phyloP scores from a whole-genome alignment of 2,797 vertebrate genomes.

The Vultur gryphus region DNA sequence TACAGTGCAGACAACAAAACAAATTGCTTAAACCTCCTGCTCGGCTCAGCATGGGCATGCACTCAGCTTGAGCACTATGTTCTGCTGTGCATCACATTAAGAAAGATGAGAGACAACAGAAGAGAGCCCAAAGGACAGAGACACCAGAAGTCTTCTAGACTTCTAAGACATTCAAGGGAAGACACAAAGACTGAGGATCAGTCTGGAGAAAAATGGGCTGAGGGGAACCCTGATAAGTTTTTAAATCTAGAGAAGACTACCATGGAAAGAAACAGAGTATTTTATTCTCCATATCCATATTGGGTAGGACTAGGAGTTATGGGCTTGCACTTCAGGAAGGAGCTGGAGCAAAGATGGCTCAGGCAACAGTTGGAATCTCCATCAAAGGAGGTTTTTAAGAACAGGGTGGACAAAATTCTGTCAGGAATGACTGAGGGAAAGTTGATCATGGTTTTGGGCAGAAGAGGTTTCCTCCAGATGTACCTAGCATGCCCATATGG shows the following conservation, averaged over 20 bases:
- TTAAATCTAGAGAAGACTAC: background rate
- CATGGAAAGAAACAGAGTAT: background rate
- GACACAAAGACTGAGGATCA: background rate
- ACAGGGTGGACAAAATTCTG: background rate
- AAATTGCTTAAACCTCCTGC: background rate
- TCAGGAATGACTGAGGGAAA: background rate
- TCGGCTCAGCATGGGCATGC: rapidly evolving
- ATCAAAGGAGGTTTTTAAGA: background rate
- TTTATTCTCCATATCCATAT: background rate
- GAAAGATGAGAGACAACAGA: background rate
- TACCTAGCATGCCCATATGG: background rate
- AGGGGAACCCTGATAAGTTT: background rate
- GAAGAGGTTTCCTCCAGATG: background rate
- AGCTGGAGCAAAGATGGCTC: background rate
- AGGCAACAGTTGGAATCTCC: background rate
- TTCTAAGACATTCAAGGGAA: background rate
- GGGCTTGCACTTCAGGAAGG: background rate
- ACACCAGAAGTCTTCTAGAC: background rate
- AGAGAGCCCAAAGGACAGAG: background rate
- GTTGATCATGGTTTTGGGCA: background rate
- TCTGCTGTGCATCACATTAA: background rate
- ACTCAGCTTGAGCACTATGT: background rate
- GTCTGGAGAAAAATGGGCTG: background rate
- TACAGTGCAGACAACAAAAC: background rate
- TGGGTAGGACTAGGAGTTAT: background rate